phyloP scores from a whole-genome alignment of 2,797 vertebrate genomes.

The Coregonus sp. region DNA sequence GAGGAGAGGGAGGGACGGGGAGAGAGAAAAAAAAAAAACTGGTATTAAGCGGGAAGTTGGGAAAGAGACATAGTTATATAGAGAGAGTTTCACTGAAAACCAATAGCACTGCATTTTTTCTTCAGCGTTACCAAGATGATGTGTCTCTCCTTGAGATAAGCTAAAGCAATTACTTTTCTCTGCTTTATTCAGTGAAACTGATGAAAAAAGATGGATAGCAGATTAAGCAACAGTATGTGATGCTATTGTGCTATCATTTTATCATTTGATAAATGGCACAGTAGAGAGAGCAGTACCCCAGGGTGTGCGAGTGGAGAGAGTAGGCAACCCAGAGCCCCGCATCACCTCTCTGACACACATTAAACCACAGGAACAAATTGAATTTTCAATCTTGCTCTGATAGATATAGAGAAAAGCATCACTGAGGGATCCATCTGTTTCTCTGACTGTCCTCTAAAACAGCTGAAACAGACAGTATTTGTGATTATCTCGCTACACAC shows the following conservation, averaged over 20 bases:
- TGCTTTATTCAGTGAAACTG: background rate
- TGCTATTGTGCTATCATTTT: background rate
- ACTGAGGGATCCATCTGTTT: background rate
- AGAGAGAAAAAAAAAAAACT: background rate
- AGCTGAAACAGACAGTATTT: background rate
- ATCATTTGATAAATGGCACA: background rate
- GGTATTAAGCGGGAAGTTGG: background rate
- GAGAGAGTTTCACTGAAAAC: background rate
- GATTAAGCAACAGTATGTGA: background rate
- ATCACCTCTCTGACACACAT: background rate
- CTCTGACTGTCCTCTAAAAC: background rate
- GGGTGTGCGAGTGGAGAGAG: background rate
- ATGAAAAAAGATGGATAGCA: background rate
- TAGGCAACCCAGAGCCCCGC: background rate
- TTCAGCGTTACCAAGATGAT: background rate
- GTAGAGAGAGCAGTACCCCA: background rate
- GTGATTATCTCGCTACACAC: background rate
- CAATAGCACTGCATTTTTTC: background rate
- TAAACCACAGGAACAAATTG: slow-evolving; percentile 3
- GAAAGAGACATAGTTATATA: background rate
- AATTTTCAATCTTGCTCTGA: background rate
- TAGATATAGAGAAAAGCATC: slow-evolving; percentile 5
- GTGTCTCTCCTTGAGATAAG: background rate
- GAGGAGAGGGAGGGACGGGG: background rate
- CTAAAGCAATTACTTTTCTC: background rate